A percentile compares a stretch with the other conserved stretches of the same genome.
Evolutionary conservation across 2,113 vertebrate genomes (phyloP).

Genomic region (Apaloderma vittatum): DNA sequence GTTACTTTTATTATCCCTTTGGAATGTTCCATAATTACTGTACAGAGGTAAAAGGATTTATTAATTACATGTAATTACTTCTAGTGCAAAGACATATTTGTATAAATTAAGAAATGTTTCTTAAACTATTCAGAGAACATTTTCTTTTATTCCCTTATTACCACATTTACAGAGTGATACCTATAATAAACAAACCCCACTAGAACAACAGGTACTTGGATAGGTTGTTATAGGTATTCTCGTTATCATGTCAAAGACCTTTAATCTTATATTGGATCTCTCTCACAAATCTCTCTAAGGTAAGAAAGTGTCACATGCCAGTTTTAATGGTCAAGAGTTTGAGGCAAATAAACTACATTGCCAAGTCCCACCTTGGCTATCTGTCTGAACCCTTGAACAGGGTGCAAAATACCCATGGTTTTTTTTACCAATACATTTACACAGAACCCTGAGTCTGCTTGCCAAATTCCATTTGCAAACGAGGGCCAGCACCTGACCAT

Average conservation of each 20-base stretch:
- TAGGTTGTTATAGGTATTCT: neutral
- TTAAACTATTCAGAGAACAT: neutral
- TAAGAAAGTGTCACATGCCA: neutral
- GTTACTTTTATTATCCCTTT: neutral
- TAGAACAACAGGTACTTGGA: neutral
- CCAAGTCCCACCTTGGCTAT: rapidly evolving
- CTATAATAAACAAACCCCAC: neutral
- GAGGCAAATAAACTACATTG: neutral
- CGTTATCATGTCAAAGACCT: neutral
- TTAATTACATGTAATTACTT: slow-evolving; percentile 8
- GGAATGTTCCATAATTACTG: neutral
- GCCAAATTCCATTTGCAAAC: neutral
- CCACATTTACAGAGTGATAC: neutral
- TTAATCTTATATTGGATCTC: neutral
- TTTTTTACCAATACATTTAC: neutral
- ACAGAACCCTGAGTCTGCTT: neutral
- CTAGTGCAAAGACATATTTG: neutral
- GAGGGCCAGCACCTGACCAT: neutral
- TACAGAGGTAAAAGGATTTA: neutral
- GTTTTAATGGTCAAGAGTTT: neutral
- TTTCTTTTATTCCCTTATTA: neutral
- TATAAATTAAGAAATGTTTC: neutral
- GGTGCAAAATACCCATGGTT: neutral
- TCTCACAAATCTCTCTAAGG: neutral
- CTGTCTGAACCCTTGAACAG: neutral